Conservation (phyloP, 2,113 vertebrate genomes). For the Rissa tridactyla region DNA sequence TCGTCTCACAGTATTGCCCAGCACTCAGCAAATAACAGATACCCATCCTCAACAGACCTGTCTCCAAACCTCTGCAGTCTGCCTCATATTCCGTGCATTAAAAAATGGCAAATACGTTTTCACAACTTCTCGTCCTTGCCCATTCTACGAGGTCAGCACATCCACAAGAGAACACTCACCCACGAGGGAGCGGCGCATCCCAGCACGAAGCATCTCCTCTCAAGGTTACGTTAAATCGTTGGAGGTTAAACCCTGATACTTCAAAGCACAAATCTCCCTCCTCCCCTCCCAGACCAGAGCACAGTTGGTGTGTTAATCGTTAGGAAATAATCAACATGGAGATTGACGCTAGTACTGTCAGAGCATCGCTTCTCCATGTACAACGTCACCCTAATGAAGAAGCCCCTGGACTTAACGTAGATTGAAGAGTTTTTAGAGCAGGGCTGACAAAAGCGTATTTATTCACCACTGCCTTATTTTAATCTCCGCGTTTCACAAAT, state of each 20-base stretch:
- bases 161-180: background rate
- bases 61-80: background rate
- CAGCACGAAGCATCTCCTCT: fast-evolving
- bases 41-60: background rate
- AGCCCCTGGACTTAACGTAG: background rate
- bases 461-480: background rate
- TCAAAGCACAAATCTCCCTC: background rate
- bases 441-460: conserved; percentile 24
- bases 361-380: background rate
- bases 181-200: fast-evolving
- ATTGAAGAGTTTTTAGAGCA: background rate
- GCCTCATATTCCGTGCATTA: background rate
- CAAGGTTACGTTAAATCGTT: fast-evolving
- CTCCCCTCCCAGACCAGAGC: background rate
- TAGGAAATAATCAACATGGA: background rate
- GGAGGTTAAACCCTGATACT: background rate
- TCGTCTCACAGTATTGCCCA: background rate
- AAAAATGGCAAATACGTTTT: background rate
- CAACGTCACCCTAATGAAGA: background rate
- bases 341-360: background rate
- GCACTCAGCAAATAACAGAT: background rate
- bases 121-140: background rate
- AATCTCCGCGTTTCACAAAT: background rate
- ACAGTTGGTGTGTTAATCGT: fast-evolving
- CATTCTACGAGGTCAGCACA: background rate